phyloP scores from a whole-genome alignment of 2,797 vertebrate genomes.

The Falco peregrinus region DNA sequence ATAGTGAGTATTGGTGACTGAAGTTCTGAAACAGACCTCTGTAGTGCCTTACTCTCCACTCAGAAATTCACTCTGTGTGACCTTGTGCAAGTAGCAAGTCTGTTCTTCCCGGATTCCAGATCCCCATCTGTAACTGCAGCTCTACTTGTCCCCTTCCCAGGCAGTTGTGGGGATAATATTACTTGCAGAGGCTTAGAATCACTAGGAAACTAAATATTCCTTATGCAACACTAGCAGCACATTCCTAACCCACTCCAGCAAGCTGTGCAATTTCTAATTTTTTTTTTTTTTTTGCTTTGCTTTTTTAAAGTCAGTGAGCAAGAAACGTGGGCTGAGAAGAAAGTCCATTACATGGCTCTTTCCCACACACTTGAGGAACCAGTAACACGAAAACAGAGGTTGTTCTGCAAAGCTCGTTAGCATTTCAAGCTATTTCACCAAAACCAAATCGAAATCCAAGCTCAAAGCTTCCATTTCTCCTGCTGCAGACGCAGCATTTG shows the following conservation, averaged over 20 bases:
- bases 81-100: neutral
- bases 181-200: neutral
- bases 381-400: conserved; percentile 66
- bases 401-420: conserved; percentile 50
- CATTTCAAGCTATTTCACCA: conserved; percentile 56
- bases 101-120: neutral
- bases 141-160: neutral
- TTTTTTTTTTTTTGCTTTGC: neutral
- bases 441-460: conserved; percentile 7
- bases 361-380: conserved; percentile 53
- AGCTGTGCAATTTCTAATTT: conserved; percentile 4
- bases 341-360: conserved; percentile 48
- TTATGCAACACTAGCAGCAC: conserved; percentile 22
- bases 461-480: conserved; percentile 41
- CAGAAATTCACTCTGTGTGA: neutral
- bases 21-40: neutral
- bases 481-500: conserved; percentile 31
- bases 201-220: conserved; percentile 21
- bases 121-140: neutral
- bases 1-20: neutral
- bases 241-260: conserved; percentile 45
- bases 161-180: neutral
- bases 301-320: conserved; percentile 54
- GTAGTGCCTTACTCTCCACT: neutral
- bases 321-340: conserved; percentile 47